Evolutionary conservation across 1,140 invertebrate species (phyloP), one percentile per base, ranked within the genome.

Genomic region (Schlechtendalia chinensis): DNA sequence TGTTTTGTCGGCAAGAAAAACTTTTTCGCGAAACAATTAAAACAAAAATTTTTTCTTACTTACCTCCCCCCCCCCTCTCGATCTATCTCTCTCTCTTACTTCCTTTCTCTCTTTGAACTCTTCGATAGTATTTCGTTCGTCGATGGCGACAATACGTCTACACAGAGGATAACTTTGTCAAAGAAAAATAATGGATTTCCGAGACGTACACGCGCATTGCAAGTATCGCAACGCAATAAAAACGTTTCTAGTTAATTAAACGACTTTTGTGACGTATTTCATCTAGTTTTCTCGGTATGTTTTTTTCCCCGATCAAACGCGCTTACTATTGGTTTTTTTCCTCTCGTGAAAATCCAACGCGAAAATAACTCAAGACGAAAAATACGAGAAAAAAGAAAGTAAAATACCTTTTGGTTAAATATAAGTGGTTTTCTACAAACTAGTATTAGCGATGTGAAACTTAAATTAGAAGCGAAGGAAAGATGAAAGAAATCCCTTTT

Each of bases 401-500:
- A 29, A 72, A 72, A 54, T 54, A 72, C 50, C 50, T 72, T 53
- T 47, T 27, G 47, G 47, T 72, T 54, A 29, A 29, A 54, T 72
- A 54, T 72, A 72, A 72, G 69, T 72, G 27, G 24, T 53, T 72
- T 72, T 53, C 16, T 32, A 1, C 0, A 17, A 53, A 72, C 69
- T 19, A 24, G 27, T 53, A 54, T 72, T 54, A 29, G 24, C 16
- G 50, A 54, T 3, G 67, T 22, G 45, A 24, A 50, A 69, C 69
- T 32, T 53, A 72, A 72, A 72, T 72, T 72, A 72, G 10, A 32
- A 17, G 69, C 29, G 29, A 54, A 17, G 27, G 17, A 19, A 72
- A 72, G 50, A 72, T 72, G 69, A 72, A 54, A 72, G 69, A 72
- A 72, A 72, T 72, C 69, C 11, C 27, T 29, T 71, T 72, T 72